phyloP scores from a whole-genome alignment of 2,113 vertebrate species.

The Vireo altiloquus region DNA sequence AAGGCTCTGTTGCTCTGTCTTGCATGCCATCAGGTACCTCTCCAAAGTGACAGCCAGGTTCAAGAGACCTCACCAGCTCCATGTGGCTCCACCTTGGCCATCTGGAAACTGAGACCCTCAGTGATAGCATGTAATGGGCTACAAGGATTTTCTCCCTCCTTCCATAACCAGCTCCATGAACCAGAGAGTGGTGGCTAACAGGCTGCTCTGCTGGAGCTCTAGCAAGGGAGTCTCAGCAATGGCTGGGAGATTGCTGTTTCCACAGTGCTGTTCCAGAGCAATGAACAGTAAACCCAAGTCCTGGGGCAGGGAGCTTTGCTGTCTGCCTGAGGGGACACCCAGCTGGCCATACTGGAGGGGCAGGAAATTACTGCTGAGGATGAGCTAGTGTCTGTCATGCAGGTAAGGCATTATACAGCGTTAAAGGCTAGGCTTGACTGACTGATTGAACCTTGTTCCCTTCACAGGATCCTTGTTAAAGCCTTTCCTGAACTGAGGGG shows the following conservation, averaged over 20 bases:
- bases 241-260: neutral
- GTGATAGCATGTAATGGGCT: accelerated
- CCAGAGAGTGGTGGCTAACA: neutral
- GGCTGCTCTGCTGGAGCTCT: neutral
- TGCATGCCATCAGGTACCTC: neutral
- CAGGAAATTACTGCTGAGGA: too few species aligned
- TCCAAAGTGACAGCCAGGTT: neutral
- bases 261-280: neutral
- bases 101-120: neutral
- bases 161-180: neutral
- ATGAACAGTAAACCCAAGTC: accelerated
- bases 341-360: too few species aligned
- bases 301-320: neutral
- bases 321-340: neutral
- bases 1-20: neutral
- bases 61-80: neutral
- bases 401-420: neutral
- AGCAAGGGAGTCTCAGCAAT: neutral
- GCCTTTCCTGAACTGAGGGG: neutral
- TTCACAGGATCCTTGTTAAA: neutral
- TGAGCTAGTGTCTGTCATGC: accelerated
- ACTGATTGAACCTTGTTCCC: neutral
- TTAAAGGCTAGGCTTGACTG: neutral
- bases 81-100: accelerated
- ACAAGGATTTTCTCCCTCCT: neutral